Percentiles rank a stretch among this genome's conserved stretches.
phyloP scores from a whole-genome alignment of 92 coral and sea anemone species.

The Porites lobata region DNA sequence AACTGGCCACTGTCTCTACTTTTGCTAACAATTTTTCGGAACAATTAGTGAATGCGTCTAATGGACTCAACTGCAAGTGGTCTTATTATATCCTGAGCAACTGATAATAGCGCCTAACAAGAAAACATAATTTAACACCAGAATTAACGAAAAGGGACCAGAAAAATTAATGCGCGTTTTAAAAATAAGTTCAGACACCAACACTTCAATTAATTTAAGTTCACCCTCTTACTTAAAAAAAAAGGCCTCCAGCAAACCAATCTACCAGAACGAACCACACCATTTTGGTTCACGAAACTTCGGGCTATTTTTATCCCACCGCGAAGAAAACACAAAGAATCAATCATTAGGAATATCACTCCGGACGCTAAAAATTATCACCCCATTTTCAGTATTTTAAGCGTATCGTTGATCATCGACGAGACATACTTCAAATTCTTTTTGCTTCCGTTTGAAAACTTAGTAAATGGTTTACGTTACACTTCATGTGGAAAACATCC shows the following conservation, averaged over 20 bases:
- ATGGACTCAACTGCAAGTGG: not conserved
- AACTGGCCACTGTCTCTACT: no score
- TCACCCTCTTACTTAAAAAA: not conserved
- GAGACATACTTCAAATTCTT: conserved; percentile 24
- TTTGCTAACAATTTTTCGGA: no score
- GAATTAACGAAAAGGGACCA: not conserved
- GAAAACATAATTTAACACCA: not conserved
- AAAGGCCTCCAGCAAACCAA: conserved; percentile 6
- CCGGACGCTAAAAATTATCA: not conserved
- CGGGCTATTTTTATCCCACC: conserved; percentile 9
- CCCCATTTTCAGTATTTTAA: not conserved
- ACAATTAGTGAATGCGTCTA: not conserved
- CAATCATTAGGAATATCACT: conserved; percentile 10
- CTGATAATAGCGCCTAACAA: not conserved
- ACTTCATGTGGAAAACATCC: conserved; percentile 3
- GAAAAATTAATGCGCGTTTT: no score
- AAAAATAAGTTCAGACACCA: not conserved
- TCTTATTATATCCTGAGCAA: not conserved
- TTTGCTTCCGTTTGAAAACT: conserved; percentile 11
- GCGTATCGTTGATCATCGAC: not conserved
- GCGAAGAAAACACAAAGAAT: conserved; percentile 3
- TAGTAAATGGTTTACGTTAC: not conserved
- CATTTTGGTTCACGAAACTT: conserved; percentile 15
- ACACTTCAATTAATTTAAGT: not conserved
- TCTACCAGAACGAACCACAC: not conserved